These are phyloP conservation scores for Probaryconus sp. DNA, from an alignment of 1,140 invertebrate genomes.

Conservation along the genomic window DNA sequence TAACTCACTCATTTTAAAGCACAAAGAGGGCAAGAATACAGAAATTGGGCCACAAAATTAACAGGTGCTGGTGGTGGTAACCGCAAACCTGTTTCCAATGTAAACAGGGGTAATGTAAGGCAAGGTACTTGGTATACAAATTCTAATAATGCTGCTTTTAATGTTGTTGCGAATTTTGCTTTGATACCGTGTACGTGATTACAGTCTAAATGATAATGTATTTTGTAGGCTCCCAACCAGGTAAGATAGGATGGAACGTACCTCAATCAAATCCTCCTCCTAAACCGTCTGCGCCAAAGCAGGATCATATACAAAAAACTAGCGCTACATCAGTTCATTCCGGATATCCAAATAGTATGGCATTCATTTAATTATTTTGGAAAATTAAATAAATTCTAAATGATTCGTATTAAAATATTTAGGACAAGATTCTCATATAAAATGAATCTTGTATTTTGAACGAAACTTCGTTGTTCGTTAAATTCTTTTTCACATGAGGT, in stretches of 20 bases:
- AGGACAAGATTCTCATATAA: constrained; percentile 15
- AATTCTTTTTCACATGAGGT: too few relatives aligned
- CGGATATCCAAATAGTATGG: constrained; percentile 63
- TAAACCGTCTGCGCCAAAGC: constrained; percentile 70
- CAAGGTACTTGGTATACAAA: constrained; percentile 11
- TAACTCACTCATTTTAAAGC: too few relatives aligned
- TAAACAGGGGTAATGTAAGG: constrained; percentile 20
- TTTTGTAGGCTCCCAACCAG: constrained; percentile 62
- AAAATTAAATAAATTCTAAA: neutral
- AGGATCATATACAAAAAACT: constrained; percentile 68
- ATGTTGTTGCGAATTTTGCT: too few relatives aligned
- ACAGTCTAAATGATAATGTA: neutral
- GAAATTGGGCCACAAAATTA: constrained; percentile 50
- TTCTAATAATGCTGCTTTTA: too few relatives aligned
- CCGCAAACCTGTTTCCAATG: constrained; percentile 23
- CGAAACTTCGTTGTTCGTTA: too few relatives aligned
- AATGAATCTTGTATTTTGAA: too few relatives aligned
- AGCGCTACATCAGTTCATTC: constrained; percentile 72
- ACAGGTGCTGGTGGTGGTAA: constrained; percentile 47
- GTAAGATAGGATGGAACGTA: constrained; percentile 73
- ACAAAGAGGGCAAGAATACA: constrained; percentile 51
- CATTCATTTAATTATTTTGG: constrained; percentile 19
- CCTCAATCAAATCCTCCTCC: constrained; percentile 56
- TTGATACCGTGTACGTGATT: too few relatives aligned
- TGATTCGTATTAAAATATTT: constrained; percentile 14